These are phyloP conservation scores for Emberiza fucata DNA, from an alignment of 2,113 vertebrate genomes.

Conservation along the genomic window DNA sequence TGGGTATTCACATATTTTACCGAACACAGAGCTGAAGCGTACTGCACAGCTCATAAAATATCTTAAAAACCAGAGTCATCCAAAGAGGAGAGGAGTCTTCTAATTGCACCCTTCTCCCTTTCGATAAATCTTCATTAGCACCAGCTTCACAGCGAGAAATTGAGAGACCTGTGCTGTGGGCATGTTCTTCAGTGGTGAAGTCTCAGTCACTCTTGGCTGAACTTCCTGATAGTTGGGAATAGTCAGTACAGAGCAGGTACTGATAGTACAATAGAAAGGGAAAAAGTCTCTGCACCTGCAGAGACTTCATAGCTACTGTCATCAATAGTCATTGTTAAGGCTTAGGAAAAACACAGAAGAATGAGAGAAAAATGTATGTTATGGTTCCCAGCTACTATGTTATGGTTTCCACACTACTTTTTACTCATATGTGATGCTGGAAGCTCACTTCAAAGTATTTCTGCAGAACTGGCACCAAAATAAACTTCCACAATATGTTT, in stretches of 20 bases:
- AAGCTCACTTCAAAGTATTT: neutral
- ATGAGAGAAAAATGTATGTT: neutral
- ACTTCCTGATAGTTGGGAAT: neutral
- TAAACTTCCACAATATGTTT: neutral
- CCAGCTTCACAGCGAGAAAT: neutral
- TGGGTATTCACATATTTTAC: neutral
- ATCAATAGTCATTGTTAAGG: neutral
- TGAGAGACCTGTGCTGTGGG: neutral
- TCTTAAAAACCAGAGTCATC: neutral
- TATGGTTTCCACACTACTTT: neutral
- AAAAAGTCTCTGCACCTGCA: neutral
- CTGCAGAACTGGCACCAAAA: neutral
- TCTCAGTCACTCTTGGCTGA: neutral
- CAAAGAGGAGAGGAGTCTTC: neutral
- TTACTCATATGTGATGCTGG: neutral
- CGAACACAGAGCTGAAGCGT: neutral
- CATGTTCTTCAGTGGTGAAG: fast-evolving
- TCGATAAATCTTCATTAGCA: neutral
- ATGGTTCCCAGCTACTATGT: neutral
- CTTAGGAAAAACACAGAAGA: neutral
- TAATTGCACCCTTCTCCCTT: neutral
- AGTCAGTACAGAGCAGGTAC: neutral
- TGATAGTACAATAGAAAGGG: neutral
- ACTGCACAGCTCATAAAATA: neutral
- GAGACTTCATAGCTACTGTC: neutral